Evolutionary conservation across 1,140 invertebrate species (phyloP).

Genomic region (Drosophila varians): DNA sequence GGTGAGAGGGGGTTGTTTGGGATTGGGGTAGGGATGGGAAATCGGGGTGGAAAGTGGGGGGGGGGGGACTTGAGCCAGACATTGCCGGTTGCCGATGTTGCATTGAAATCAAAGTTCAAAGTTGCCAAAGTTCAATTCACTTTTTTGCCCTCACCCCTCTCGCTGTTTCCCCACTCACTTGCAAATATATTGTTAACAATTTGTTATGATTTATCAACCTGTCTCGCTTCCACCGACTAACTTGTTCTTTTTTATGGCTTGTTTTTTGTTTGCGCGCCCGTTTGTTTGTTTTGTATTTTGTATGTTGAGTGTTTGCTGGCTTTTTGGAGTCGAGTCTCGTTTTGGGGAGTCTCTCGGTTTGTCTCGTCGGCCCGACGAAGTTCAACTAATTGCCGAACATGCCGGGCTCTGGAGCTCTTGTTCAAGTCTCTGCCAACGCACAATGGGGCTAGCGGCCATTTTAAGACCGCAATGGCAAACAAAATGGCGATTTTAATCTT

Average conservation of each 20-base stretch:
- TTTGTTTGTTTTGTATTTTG: slow-evolving; percentile 2
- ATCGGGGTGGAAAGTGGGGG: neutral
- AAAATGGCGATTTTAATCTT: too few relatives aligned
- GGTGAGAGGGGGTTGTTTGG: slow-evolving; percentile 1
- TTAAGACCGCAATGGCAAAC: too few relatives aligned
- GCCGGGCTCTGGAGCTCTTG: slow-evolving; percentile 33
- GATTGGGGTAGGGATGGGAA: neutral
- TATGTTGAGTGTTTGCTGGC: slow-evolving; percentile 2
- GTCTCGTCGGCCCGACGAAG: slow-evolving; percentile 73
- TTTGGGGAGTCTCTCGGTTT: slow-evolving; percentile 38
- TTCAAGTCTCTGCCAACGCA: slow-evolving; percentile 12
- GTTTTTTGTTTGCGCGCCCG: slow-evolving; percentile 44
- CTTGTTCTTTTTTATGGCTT: slow-evolving; percentile 5
- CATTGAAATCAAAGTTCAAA: slow-evolving; percentile 60
- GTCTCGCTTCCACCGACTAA: slow-evolving; percentile 8
- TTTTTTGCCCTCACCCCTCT: slow-evolving; percentile 28
- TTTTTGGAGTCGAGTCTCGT: slow-evolving; percentile 20
- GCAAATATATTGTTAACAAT: slow-evolving; percentile 30
- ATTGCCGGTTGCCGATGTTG: slow-evolving; percentile 23
- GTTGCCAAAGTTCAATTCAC: slow-evolving; percentile 60
- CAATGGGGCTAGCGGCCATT: too few relatives aligned
- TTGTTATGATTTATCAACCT: slow-evolving; percentile 32
- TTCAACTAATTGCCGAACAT: slow-evolving; percentile 74
- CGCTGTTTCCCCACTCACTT: slow-evolving; percentile 14
- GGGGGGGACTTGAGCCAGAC: slow-evolving; percentile 36